Conservation (phyloP, 1,140 invertebrate genomes). For the Penaeus chinensis region DNA sequence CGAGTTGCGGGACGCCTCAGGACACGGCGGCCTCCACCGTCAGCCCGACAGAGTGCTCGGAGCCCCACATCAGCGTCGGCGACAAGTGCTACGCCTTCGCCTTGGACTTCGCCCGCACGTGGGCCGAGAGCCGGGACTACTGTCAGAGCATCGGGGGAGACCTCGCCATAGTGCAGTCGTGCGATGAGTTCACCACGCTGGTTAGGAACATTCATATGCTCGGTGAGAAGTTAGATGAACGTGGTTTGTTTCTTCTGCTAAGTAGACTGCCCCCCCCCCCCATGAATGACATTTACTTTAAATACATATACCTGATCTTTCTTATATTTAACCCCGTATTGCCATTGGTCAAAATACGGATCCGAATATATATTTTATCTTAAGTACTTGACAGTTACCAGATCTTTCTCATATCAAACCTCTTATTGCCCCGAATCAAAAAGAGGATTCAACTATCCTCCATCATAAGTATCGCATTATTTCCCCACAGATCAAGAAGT, state of each 20-base stretch:
- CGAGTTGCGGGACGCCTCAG: no score
- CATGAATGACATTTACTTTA: background rate
- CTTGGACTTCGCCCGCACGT: background rate
- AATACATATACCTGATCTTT: background rate
- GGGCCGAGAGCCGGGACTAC: background rate
- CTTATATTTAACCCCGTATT: no score
- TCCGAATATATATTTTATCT: no score
- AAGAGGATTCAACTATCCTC: no score
- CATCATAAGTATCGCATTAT: background rate
- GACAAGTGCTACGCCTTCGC: slow-evolving; percentile 7
- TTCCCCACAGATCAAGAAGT: background rate
- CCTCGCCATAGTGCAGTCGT: background rate
- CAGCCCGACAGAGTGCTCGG: no score
- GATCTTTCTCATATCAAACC: no score
- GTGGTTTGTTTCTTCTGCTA: background rate
- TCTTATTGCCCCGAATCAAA: no score
- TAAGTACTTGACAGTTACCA: no score
- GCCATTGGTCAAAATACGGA: no score
- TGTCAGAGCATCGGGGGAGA: slow-evolving; percentile 10
- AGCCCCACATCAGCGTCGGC: no score
- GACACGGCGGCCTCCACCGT: no score
- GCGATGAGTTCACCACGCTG: background rate
- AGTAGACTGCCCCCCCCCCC: no score
- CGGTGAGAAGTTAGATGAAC: background rate
- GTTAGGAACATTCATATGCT: slow-evolving; percentile 18